Percentiles rank a stretch among this genome's conserved stretches.
These are phyloP conservation scores for Magallana gigas DNA, from an alignment of 1,140 invertebrate species.

Conservation along the genomic window DNA sequence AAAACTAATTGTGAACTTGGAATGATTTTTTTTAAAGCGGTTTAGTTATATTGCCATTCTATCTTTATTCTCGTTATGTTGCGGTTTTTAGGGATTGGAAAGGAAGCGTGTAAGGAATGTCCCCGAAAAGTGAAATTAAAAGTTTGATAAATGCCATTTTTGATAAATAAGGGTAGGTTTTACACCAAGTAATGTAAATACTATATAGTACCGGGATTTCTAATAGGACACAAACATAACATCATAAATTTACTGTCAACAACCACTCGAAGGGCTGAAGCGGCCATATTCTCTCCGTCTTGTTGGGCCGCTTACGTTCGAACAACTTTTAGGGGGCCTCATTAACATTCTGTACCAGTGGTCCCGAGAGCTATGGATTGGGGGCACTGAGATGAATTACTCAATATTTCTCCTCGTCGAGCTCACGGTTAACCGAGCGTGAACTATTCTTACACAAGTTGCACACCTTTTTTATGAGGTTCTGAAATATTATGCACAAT, in stretches of 20 bases:
- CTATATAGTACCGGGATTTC: too few relatives aligned
- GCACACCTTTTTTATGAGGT: neutral
- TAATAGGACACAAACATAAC: too few relatives aligned
- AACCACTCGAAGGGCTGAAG: too few relatives aligned
- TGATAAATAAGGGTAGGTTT: too few relatives aligned
- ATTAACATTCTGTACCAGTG: neutral
- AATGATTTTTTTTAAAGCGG: conserved; percentile 1
- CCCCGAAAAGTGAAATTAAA: neutral
- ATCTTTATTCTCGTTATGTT: conserved; percentile 8
- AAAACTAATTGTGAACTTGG: neutral
- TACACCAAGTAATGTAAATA: too few relatives aligned
- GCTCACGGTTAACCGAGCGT: neutral
- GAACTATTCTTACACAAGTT: neutral
- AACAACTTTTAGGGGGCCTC: neutral
- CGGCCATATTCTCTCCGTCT: too few relatives aligned
- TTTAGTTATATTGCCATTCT: neutral
- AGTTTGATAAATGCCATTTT: neutral
- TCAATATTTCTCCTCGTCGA: neutral
- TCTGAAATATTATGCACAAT: too few relatives aligned
- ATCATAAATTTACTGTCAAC: too few relatives aligned
- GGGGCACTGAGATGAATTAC: neutral
- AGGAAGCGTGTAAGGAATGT: neutral
- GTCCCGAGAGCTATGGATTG: neutral
- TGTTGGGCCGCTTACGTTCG: too few relatives aligned
- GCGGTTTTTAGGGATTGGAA: conserved; percentile 7